A percentile compares a stretch with the other conserved stretches of the same genome.
phyloP scores from a whole-genome alignment of 2,888 invertebrate genomes.

The Panzeria rudis region DNA sequence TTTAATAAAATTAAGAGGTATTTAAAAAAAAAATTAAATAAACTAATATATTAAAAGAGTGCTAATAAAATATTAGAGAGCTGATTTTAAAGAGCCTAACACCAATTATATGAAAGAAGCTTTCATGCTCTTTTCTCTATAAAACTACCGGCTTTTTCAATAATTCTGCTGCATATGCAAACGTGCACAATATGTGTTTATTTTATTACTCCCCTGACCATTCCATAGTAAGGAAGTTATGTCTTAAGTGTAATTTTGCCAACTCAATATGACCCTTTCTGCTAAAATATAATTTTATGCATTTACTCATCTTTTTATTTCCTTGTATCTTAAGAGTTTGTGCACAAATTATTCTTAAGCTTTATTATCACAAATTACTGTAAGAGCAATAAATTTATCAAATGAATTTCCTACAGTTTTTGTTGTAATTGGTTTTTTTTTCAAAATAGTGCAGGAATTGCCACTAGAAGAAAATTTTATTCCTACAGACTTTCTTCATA shows the following conservation, averaged over 20 bases:
- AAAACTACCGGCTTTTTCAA: conserved; percentile 17
- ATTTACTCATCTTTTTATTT: conserved; percentile 1
- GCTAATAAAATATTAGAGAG: neutral
- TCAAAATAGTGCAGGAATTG: conserved; percentile 51
- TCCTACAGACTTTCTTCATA: conserved; percentile 38
- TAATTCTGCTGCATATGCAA: neutral
- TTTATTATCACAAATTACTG: conserved; percentile 42
- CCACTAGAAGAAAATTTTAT: conserved; percentile 42
- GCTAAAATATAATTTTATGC: neutral
- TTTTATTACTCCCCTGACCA: neutral
- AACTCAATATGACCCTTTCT: conserved; percentile 24
- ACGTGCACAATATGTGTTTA: neutral
- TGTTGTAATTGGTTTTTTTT: neutral
- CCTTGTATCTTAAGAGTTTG: conserved; percentile 38
- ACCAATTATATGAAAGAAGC: neutral
- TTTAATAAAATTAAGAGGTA: neutral
- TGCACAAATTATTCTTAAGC: conserved; percentile 14
- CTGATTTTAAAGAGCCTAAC: neutral
- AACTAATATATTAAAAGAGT: neutral
- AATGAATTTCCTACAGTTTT: conserved; percentile 37
- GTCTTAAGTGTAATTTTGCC: neutral
- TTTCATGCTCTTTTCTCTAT: neutral
- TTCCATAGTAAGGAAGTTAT: neutral
- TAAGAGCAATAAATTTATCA: conserved; percentile 54
- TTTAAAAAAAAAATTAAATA: neutral